Percentiles rank a stretch among this genome's conserved stretches.
These are phyloP conservation scores for Scaptomyza polygonia DNA, from an alignment of 2,888 invertebrate species.

Conservation along the genomic window DNA sequence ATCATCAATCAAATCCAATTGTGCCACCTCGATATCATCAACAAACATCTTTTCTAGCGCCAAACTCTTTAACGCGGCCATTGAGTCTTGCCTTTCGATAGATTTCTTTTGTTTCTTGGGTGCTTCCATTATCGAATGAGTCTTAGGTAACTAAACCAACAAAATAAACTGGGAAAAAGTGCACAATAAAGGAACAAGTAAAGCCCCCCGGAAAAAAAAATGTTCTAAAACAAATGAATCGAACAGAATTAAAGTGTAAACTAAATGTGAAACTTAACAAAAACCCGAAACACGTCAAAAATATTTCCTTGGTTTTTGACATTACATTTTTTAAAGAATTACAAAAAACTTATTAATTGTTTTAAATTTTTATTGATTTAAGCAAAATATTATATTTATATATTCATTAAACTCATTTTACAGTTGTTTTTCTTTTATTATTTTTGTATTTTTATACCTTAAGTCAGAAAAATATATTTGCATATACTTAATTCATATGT, in stretches of 20 bases:
- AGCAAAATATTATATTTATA: constrained; percentile 61
- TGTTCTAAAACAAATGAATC: constrained; percentile 11
- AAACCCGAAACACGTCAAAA: not conserved
- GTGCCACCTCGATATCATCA: constrained; percentile 52
- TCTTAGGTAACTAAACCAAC: not conserved
- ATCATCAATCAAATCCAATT: constrained; percentile 74
- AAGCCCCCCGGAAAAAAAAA: not conserved
- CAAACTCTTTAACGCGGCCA: too few species aligned
- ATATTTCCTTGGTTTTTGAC: too few species aligned
- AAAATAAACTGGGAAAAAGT: constrained; percentile 11
- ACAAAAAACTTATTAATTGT: not conserved
- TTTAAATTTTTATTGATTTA: constrained; percentile 52
- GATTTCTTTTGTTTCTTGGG: constrained; percentile 4
- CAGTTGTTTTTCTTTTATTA: constrained; percentile 36
- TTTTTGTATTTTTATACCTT: constrained; percentile 55
- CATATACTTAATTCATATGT: constrained; percentile 43
- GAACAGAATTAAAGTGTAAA: constrained; percentile 36
- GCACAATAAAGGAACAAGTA: constrained; percentile 3
- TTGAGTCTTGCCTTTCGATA: not conserved
- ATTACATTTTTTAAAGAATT: too few species aligned
- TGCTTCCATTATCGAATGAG: constrained; percentile 1
- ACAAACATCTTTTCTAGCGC: constrained; percentile 7
- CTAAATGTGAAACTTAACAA: constrained; percentile 11
- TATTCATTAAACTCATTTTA: constrained; percentile 52
- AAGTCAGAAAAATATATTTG: constrained; percentile 66